Evolutionary conservation across 2,797 vertebrate genomes (phyloP), one percentile per base, ranked within the genome.

Genomic region (Bucorvus abyssinicus): DNA sequence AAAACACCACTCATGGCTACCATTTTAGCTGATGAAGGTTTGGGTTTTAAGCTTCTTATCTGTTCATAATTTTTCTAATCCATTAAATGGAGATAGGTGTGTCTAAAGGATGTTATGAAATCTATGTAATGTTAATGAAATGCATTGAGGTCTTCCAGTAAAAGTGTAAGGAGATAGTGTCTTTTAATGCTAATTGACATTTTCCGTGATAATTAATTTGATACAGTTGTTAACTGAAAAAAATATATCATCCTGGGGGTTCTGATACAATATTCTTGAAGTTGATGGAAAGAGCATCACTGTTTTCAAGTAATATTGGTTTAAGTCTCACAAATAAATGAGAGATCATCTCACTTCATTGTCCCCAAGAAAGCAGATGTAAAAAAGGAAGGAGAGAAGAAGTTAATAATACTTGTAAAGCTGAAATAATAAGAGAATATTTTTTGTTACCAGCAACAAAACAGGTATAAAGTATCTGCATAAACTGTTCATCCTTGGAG

Each of bases 41-140:
- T 86, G 40, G 50, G 21, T 32, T 26, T 87, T 94, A 94, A 95
- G 87, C 89, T 85, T 88, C 79, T 94, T 94, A 94, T 92, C 74
- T 93, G 27, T 92, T 88, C 55, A 65, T 63, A 92, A 50, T 60
- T 71, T 91, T 94, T 76, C 77, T 88, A 70, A 52, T 94, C 71
- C 89, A 60, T 81, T 49, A 88, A 96, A 87, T 49, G 26, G 79
- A 87, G 77, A 90, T 82, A 84, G 32, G 57, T 93, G 34, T 52
- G 38, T 91, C 52, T 81, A 55, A 73, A 40, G 47, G 23, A 84
- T 90, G 40, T 90, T 91, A 79, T 16, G 47, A 93, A 92, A 89
- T 70, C 59, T 84, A 2, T 49, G 26, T 73, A 86, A 84, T 42
- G 22, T 65, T 88, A 71, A 32, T 84, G 30, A 85, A 90, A 65